phyloP scores from a whole-genome alignment of 2,888 invertebrate species.

The Agrochola macilenta region DNA sequence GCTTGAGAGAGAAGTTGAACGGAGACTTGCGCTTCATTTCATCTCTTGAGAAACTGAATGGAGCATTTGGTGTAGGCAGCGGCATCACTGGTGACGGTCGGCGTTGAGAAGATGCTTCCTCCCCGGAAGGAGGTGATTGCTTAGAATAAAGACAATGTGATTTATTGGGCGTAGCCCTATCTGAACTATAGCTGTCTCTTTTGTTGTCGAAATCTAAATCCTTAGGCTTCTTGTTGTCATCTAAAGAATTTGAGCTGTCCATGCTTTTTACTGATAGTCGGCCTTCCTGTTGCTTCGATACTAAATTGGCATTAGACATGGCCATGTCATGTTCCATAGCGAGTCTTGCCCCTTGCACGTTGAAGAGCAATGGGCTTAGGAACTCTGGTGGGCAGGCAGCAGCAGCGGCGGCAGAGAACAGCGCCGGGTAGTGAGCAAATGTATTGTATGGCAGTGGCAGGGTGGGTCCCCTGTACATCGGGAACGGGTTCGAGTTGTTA shows the following conservation, averaged over 20 bases:
- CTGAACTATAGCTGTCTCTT: constrained; percentile 79
- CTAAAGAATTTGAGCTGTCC: constrained; percentile 85
- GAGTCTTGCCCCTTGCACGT: constrained; percentile 88
- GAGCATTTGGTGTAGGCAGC: constrained; percentile 80
- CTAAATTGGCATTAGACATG: constrained; percentile 89
- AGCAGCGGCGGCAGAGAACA: constrained; percentile 87
- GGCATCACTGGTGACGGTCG: constrained; percentile 93
- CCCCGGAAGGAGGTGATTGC: constrained; percentile 92
- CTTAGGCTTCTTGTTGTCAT: constrained; percentile 83
- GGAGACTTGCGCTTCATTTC: constrained; percentile 83
- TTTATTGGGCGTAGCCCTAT: constrained; percentile 91
- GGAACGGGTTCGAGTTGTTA: constrained; percentile 91
- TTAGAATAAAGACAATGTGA: constrained; percentile 86
- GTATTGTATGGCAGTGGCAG: constrained; percentile 92
- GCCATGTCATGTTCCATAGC: constrained; percentile 89
- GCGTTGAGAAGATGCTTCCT: constrained; percentile 92
- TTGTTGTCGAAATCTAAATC: constrained; percentile 81
- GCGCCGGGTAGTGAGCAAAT: constrained; percentile 91
- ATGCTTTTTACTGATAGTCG: constrained; percentile 86
- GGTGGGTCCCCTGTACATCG: constrained; percentile 93
- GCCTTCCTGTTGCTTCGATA: constrained; percentile 87
- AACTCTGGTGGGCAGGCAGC: constrained; percentile 91
- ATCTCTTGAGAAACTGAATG: constrained; percentile 81
- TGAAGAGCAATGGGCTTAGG: constrained; percentile 92
- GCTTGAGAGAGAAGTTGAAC: constrained; percentile 81